These are phyloP conservation scores for Ramphastos sulfuratus DNA, from an alignment of 2,113 vertebrate species.

Conservation along the genomic window DNA sequence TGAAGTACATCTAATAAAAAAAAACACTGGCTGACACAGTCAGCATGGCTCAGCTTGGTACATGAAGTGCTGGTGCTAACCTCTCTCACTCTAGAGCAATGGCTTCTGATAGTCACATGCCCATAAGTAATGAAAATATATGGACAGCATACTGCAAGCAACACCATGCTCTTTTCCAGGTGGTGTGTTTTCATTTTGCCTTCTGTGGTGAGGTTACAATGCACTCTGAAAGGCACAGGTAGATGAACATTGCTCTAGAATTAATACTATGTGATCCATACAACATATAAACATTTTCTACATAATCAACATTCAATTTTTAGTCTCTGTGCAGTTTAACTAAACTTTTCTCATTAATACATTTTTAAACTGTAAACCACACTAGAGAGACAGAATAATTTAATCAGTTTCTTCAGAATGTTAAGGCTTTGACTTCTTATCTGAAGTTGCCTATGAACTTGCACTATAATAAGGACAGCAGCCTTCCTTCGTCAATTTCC, in stretches of 20 bases:
- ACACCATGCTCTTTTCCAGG: neutral
- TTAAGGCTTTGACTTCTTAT: neutral
- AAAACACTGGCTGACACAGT: slow-evolving; percentile 44
- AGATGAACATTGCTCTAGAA: slow-evolving; percentile 19
- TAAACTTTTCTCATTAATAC: neutral
- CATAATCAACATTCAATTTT: neutral
- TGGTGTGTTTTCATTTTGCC: neutral
- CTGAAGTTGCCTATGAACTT: neutral
- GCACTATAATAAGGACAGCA: neutral
- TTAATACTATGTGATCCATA: neutral
- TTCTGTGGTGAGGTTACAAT: neutral
- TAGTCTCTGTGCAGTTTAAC: neutral
- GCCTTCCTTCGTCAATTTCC: neutral
- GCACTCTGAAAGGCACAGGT: neutral
- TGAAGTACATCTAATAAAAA: slow-evolving; percentile 45
- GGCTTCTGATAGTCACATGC: neutral
- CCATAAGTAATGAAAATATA: neutral
- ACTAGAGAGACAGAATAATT: neutral
- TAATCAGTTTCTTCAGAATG: neutral
- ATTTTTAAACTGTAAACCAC: slow-evolving; percentile 13
- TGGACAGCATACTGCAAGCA: neutral
- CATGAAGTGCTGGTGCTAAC: neutral
- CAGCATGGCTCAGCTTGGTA: slow-evolving; percentile 48
- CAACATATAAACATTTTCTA: neutral
- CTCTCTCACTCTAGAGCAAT: slow-evolving; percentile 6